These are phyloP conservation scores for Venturia canescens DNA, from an alignment of 1,140 invertebrate genomes.

Conservation along the genomic window DNA sequence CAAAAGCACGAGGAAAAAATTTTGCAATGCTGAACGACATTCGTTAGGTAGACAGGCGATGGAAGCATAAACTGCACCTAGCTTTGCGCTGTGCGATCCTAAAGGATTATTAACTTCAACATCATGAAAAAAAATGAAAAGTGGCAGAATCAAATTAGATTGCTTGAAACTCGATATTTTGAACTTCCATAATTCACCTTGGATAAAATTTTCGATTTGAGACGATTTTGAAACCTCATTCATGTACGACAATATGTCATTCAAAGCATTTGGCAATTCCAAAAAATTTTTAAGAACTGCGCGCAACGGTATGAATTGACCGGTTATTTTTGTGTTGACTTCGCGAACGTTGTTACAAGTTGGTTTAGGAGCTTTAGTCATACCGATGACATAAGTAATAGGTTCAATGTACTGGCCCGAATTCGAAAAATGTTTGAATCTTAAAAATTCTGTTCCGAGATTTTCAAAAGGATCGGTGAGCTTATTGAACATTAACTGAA, in stretches of 20 bases:
- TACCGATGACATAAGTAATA: slow-evolving; percentile 38
- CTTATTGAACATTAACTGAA: slow-evolving; percentile 35
- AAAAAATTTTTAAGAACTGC: slow-evolving; percentile 48
- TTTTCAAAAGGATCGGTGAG: slow-evolving; percentile 36
- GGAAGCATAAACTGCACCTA: slow-evolving; percentile 48
- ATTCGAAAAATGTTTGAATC: slow-evolving; percentile 39
- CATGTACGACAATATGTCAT: slow-evolving; percentile 46
- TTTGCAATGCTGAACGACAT: slow-evolving; percentile 48
- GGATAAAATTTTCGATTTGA: slow-evolving; percentile 43
- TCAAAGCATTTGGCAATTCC: slow-evolving; percentile 47
- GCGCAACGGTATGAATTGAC: slow-evolving; percentile 46
- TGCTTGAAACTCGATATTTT: slow-evolving; percentile 38
- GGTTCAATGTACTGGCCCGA: slow-evolving; percentile 41
- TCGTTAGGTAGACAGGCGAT: slow-evolving; percentile 49
- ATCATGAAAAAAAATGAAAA: slow-evolving; percentile 56
- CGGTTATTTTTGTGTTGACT: slow-evolving; percentile 22
- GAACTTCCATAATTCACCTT: slow-evolving; percentile 47
- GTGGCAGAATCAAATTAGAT: slow-evolving; percentile 50
- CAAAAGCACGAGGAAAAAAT: slow-evolving; percentile 48
- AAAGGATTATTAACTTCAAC: slow-evolving; percentile 54
- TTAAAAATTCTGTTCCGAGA: slow-evolving; percentile 35
- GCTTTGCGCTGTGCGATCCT: slow-evolving; percentile 46
- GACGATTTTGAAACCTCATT: slow-evolving; percentile 26
- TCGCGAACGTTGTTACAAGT: slow-evolving; percentile 1
- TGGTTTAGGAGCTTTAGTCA: slow-evolving; percentile 28